A percentile compares a stretch with the other conserved stretches of the same genome.
phyloP scores from a whole-genome alignment of 2,113 vertebrate genomes.

The Sterrhoptilus dennistouni region DNA sequence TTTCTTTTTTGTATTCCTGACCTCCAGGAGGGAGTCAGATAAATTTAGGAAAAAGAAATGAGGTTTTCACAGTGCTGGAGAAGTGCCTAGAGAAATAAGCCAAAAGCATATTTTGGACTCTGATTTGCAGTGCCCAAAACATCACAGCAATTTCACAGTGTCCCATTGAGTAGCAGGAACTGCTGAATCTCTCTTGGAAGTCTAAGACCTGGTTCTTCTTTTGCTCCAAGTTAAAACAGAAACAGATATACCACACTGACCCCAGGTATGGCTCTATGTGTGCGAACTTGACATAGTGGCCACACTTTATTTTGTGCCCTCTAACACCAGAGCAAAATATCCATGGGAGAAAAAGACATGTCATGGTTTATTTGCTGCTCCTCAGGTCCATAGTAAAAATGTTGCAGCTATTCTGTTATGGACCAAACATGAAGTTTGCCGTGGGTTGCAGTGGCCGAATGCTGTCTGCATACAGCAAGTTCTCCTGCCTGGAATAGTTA shows the following conservation, averaged over 20 bases:
- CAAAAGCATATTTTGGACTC: background rate
- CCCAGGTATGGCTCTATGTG: too few species aligned
- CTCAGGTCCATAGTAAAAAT: background rate
- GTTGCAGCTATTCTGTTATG: background rate
- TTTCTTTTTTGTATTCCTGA: background rate
- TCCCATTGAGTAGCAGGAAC: background rate
- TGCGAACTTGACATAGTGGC: fast-evolving
- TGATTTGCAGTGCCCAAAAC: background rate
- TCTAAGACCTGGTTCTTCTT: background rate
- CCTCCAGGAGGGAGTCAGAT: background rate
- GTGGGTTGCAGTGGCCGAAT: fast-evolving
- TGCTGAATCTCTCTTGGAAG: background rate
- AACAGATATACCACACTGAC: fast-evolving
- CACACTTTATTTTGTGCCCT: background rate
- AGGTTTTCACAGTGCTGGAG: background rate
- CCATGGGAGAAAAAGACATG: background rate
- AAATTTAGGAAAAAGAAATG: background rate
- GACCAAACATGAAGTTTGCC: background rate
- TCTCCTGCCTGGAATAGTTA: background rate
- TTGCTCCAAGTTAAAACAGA: background rate
- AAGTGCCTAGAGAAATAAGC: background rate
- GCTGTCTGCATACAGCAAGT: fast-evolving
- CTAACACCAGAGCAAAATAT: background rate
- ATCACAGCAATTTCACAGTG: background rate
- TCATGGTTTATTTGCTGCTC: background rate